Evolutionary conservation across 1,140 invertebrate genomes (phyloP), one percentile per base, ranked within the genome.

Genomic region (Heliothis subflexa): DNA sequence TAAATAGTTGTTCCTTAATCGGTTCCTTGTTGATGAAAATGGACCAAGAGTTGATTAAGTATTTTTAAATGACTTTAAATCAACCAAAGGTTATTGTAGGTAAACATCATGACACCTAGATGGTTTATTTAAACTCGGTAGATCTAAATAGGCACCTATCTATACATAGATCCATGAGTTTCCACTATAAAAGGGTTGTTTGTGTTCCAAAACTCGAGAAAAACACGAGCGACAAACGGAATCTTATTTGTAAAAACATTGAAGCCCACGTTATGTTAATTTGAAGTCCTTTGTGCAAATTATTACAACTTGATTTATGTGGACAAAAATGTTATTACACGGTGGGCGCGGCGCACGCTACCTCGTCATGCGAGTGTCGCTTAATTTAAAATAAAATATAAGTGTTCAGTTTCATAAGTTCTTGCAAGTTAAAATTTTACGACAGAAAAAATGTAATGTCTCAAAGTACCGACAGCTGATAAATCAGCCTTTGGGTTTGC

Each of bases 281-380:
- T 85, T 80, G 78, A 84, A 83, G 80, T 85, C 72, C 73, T 89
- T 84, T 77, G 85, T 83, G 76, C 76, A 75, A 85, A 88, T 86
- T 85, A 88, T 85, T 86, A 83, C 72, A 68, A 78, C 78, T 81
- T 86, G 87, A 89, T 90, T 90, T 89, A 89, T 88, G 83, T 55
- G 73, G 78, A 75, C 81, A 84, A 86, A 86, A 82, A 81, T 78
- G 81, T 85, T 85, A 79, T 85, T 81, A 83, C 77, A 79, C 71
- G 78, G 72, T 85, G 76, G 87, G 85, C 81, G 84, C 72, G 86
- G 59, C 86, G 70, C 88, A 88, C 87, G 86, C 84, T 59, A 88
- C 64, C 68, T 57, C 47, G 74, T 70, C 84, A 87, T 87, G 84
- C 84, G 66, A 85, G 21, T 71, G 16, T 64, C 50, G n/a, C 74